Conservation (phyloP, 2,888 invertebrate species). For the Drosophila rellima region DNA sequence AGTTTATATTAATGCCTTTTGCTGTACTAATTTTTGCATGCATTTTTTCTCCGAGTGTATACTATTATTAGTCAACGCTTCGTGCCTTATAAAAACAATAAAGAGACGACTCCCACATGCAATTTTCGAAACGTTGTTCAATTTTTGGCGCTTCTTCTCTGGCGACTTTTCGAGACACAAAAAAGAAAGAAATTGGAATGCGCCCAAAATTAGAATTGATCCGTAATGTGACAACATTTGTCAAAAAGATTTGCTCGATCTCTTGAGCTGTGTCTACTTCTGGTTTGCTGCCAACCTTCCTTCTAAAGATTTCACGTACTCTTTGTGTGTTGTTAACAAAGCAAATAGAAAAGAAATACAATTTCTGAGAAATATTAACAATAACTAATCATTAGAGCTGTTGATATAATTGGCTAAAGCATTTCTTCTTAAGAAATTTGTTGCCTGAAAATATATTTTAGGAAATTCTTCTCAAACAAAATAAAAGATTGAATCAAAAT, state of each 20-base stretch:
- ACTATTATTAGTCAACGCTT: slow-evolving; percentile 39
- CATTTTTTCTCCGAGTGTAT: background rate
- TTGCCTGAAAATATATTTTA: background rate
- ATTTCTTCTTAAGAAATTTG: background rate
- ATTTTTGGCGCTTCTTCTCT: slow-evolving; percentile 45
- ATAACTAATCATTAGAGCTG: slow-evolving; percentile 21
- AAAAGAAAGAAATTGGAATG: slow-evolving; percentile 33
- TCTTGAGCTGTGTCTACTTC: slow-evolving; percentile 15
- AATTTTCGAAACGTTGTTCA: slow-evolving; percentile 10
- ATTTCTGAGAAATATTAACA: slow-evolving; percentile 26
- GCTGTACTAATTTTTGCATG: too few relatives aligned
- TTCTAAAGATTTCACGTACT: slow-evolving; percentile 15
- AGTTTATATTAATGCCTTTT: too few relatives aligned
- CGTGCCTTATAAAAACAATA: slow-evolving; percentile 33
- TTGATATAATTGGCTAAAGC: slow-evolving; percentile 30
- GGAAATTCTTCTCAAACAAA: too few relatives aligned
- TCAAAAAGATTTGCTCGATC: slow-evolving; percentile 26
- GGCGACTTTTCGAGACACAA: slow-evolving; percentile 18
- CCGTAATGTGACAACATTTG: slow-evolving; percentile 71
- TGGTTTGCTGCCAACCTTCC: slow-evolving; percentile 30
- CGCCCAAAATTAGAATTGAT: slow-evolving; percentile 77
- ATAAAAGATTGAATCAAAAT: too few relatives aligned
- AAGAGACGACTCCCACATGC: slow-evolving; percentile 36
- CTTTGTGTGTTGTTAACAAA: slow-evolving; percentile 19
- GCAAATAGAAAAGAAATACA: slow-evolving; percentile 29